Evolutionary conservation across 2,113 vertebrate species (phyloP), one percentile per base, ranked within the genome.

Genomic region (Gallinago paraguaiae): DNA sequence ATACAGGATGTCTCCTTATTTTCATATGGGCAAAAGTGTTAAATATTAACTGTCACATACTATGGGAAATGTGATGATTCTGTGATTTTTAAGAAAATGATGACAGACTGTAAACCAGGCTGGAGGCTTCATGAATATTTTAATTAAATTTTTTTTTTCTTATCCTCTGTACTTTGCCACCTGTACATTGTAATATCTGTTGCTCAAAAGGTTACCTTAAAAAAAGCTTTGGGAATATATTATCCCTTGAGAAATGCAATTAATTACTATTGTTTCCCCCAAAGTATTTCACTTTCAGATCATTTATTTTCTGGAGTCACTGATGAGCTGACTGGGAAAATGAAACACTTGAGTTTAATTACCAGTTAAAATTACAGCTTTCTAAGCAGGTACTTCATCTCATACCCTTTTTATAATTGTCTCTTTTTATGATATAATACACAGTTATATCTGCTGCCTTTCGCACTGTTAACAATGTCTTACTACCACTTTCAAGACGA

Each of bases 291-390:
- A 90, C 68, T 96, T 97, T 91, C 92, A 95, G 96, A 97, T 97
- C 46, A 97, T 98, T 98, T 97, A 97, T 97, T 97, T 98, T 97
- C 96, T 97, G 77, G 95, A 98, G 92, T 97, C 95, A 97, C 96
- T 98, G 97, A 97, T 97, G 97, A 98, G 94, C 95, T 98, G 95
- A 97, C 97, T 98, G 93, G 95, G 96, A 97, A 98, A 98, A 98
- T 97, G 96, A 98, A 98, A 97, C 97, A 97, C 98, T 98, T 97
- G 95, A 98, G 88, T 97, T 98, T 98, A 98, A 98, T 98, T 98
- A 97, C 93, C 91, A 97, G 95, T 91, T 96, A 96, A 97, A 98
- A 98, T 98, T 97, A 97, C 76, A 97, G 96, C 84, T 97, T 93
- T 96, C 68, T 93, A 92, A 97, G 95, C 96, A 97, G 96, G 94